These are phyloP conservation scores for Netelia melanura DNA, from an alignment of 2,888 invertebrate species.

Conservation along the genomic window DNA sequence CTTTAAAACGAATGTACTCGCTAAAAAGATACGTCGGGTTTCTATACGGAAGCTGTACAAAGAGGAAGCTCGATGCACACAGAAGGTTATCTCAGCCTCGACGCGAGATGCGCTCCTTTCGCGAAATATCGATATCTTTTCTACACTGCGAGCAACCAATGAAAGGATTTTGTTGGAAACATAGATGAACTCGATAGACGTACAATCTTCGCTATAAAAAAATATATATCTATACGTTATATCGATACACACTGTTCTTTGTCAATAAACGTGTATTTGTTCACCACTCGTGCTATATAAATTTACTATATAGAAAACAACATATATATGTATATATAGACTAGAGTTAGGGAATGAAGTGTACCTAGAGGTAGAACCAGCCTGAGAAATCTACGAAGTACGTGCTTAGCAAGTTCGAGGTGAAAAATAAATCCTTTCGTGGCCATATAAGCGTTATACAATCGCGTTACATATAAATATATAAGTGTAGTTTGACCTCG, in stretches of 20 bases:
- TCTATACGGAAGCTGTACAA: background rate
- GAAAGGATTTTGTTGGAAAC: conserved; percentile 38
- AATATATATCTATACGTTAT: background rate
- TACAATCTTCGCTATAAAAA: background rate
- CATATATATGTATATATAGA: background rate
- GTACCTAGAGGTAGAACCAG: background rate
- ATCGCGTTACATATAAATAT: background rate
- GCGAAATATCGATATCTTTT: conserved; percentile 46
- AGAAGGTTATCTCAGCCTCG: conserved; percentile 6
- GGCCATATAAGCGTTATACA: background rate
- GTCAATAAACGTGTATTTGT: too few species aligned
- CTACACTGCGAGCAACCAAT: conserved; percentile 1
- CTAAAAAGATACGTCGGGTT: too few species aligned
- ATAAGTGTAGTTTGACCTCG: background rate
- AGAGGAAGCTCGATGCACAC: background rate
- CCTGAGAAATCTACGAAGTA: conserved; percentile 24
- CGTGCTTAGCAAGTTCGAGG: conserved; percentile 29
- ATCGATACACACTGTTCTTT: background rate
- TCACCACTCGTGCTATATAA: too few species aligned
- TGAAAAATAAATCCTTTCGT: conserved; percentile 24
- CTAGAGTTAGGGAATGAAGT: background rate
- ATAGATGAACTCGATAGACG: background rate
- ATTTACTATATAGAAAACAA: too few species aligned
- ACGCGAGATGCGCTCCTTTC: conserved; percentile 27
- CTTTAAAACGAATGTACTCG: too few species aligned